Base-by-base conservation (phyloP, 92 coral and sea anemone genomes). In the Porites lobata region DNA sequence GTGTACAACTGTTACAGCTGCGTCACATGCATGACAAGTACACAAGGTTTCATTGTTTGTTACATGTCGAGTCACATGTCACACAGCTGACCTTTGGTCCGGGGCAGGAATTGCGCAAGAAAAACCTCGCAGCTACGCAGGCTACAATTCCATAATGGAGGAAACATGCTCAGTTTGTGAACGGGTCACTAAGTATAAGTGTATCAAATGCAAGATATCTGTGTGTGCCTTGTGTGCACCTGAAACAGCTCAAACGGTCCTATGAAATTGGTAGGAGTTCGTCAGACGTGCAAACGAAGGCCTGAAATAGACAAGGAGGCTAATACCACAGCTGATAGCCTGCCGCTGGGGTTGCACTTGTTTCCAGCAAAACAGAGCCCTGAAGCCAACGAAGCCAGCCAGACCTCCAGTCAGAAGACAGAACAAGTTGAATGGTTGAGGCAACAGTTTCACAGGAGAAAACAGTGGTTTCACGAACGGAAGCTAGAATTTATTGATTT, bases 171-270 rank as follows among this genome's bases (percentile, higher is more conserved):
- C 85, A 61, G 77, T 81, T 81, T 81, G 85, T 81, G 52, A 67
- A 80, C 32, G 75, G 85, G 76, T 64, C 43, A 84, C 88, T 65
- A 85, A 85, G 57, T 85, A 85, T 65, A 85, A 85, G 69, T 85
- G 88, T 59, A 75, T 75, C 57, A 85, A 85, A 85, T 85, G 81
- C 75, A 67, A 72, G 51, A 61, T 38, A 85, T 57, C 76, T 50
- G 85, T 81, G 54, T 81, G 85, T 71, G 84, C 75, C 83, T 77
- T 85, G 81, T 85, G 84, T 77, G 89, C 89, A 85, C 84, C 89
- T 29, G 84, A 85, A 68, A 75, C 86, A 82, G 77, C 80, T 53
- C 87, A 83, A 83, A 83, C 80, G 57, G 79, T 83, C 17, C 57
- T 53, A 53, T 53, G 57, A 11, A 53, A 26, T 26, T 26, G 29